Conservation (phyloP, 2,113 vertebrate species). For the Herpailurus yagouaroundi region DNA sequence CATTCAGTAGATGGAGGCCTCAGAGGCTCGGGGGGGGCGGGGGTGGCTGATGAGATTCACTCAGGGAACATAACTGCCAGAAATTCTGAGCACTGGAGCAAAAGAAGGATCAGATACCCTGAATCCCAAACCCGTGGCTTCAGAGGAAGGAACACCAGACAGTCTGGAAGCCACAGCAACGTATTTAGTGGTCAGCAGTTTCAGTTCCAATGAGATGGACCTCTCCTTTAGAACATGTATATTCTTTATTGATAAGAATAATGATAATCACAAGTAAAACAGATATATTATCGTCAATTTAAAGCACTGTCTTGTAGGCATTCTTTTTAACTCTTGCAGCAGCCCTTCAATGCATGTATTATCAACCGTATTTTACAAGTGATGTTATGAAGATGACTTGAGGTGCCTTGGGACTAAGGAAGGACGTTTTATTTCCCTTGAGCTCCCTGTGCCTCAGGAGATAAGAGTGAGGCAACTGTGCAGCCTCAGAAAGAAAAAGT, state of each 20-base stretch:
- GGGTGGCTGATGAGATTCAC: background rate
- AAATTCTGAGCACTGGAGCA: background rate
- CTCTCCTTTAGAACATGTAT: background rate
- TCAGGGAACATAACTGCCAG: background rate
- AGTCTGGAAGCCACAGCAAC: background rate
- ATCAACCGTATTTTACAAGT: background rate
- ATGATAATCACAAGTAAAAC: background rate
- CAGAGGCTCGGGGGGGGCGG: background rate
- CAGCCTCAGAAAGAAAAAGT: background rate
- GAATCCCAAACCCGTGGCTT: background rate
- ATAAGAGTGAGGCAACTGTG: accelerated
- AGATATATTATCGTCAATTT: background rate
- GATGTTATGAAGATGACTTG: background rate
- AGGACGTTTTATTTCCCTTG: background rate
- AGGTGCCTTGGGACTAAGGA: background rate
- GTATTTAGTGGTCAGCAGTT: background rate
- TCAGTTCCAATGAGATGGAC: background rate
- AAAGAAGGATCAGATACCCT: background rate
- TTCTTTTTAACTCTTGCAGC: background rate
- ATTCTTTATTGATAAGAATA: background rate
- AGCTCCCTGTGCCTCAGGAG: background rate
- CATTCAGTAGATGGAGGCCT: background rate
- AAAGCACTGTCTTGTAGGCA: background rate
- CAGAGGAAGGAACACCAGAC: background rate
- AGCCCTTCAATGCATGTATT: background rate